phyloP scores from a whole-genome alignment of 2,797 vertebrate genomes.

The Leptodactylus fallax region DNA sequence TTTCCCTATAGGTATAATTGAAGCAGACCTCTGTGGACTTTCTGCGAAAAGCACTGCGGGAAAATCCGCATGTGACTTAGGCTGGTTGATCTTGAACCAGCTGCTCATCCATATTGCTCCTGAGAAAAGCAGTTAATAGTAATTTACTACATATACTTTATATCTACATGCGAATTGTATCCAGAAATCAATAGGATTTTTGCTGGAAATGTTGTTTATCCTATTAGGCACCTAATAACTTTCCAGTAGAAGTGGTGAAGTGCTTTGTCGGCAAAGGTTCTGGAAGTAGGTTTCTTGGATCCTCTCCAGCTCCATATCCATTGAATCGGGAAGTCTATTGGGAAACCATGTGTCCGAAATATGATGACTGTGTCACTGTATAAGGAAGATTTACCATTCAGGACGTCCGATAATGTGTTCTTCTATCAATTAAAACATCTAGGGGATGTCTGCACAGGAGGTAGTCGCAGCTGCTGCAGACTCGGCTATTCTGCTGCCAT shows the following conservation, averaged over 20 bases:
- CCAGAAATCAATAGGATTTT: not conserved
- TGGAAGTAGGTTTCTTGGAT: not conserved
- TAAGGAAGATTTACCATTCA: no score
- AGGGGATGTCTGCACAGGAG: no score
- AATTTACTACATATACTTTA: not conserved
- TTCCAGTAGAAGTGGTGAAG: not conserved
- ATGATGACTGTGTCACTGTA: no score
- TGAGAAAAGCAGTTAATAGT: not conserved
- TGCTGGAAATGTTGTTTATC: not conserved
- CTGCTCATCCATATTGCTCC: not conserved
- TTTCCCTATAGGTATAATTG: no score
- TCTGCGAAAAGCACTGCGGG: no score
- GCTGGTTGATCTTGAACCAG: not conserved
- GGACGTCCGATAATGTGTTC: no score
- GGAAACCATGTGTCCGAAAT: no score
- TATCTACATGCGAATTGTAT: not conserved
- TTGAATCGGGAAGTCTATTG: not conserved
- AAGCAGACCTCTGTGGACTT: no score
- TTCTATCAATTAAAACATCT: no score
- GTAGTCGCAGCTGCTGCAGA: no score
- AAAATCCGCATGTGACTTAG: no score
- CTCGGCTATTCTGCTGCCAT: no score
- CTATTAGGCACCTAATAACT: not conserved
- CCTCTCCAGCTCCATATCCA: not conserved
- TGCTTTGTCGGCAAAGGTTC: not conserved